phyloP scores from a whole-genome alignment of 2,888 invertebrate genomes.

The Drosophila acutilabella region DNA sequence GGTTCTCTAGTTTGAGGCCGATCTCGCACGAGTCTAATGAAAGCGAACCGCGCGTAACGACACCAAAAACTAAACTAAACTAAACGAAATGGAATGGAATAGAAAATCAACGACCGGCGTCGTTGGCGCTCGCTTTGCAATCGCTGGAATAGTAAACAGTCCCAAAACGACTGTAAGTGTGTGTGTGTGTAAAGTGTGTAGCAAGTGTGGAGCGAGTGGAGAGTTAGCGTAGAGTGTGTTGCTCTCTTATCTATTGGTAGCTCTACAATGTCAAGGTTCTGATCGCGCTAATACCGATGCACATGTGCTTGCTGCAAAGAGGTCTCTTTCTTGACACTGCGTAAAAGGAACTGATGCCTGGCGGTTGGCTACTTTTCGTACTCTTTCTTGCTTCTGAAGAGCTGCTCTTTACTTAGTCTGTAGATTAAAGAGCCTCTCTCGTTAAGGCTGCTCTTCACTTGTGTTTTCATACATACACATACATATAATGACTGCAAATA shows the following conservation, averaged over 20 bases:
- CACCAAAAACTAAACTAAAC: conserved; percentile 59
- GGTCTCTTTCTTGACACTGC: too few relatives aligned
- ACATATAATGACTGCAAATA: too few relatives aligned
- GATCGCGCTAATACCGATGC: neutral
- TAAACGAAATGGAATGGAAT: conserved; percentile 55
- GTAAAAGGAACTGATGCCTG: too few relatives aligned
- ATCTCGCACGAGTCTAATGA: conserved; percentile 38
- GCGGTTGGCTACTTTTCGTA: too few relatives aligned
- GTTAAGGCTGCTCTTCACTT: too few relatives aligned
- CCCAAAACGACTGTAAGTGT: conserved; percentile 6
- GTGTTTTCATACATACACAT: too few relatives aligned
- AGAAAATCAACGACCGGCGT: conserved; percentile 24
- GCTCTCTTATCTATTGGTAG: conserved; percentile 24
- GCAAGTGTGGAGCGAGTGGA: neutral
- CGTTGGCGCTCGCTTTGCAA: conserved; percentile 13
- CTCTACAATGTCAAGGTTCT: conserved; percentile 42
- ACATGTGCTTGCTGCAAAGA: too few relatives aligned
- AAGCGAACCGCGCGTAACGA: conserved; percentile 53
- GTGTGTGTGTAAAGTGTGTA: neutral
- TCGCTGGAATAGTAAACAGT: conserved; percentile 36
- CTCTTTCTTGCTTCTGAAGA: too few relatives aligned
- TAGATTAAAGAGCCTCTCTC: too few relatives aligned
- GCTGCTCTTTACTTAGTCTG: too few relatives aligned
- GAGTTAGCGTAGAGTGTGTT: neutral
- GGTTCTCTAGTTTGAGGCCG: conserved; percentile 23